Base-by-base conservation (phyloP, 2,888 invertebrate genomes). In the Ormyrus nitidulus region DNA sequence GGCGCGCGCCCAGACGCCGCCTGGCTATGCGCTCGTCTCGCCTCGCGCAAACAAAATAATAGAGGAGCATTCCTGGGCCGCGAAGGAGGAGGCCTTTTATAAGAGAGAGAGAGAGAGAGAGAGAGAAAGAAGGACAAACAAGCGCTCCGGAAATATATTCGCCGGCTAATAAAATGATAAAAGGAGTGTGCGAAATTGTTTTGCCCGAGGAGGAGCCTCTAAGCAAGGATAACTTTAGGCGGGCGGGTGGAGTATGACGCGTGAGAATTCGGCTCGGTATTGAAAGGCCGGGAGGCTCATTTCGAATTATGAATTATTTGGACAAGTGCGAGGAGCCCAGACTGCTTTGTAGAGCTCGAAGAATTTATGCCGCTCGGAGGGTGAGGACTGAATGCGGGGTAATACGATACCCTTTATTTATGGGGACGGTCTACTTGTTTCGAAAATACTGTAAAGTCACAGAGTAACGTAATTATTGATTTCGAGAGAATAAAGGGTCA, bases 1-100 rank as follows among this genome's bases (percentile, higher is more conserved):
- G 89, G 89, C 89, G 89, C 88, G 89, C 89, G 90, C 87, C 89
- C 88, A 89, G 89, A 90, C 89, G 89, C 89, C 89, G 89, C 87
- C 88, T 85, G 81, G 82, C 81, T 34, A 34, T 34, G 34, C 34
- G 34, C 34, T 34, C 34, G 34, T 34, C 34, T 34, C 81, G 54
- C 51, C 49, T 10, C 80, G 83, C 82, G 84, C 83, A 84, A 84
- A 84, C 80, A 84, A 84, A 85, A 84, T 84, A 85, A 84, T 83
- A 84, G 82, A 56, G 83, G 80, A 83, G 83, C 83, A 82, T 83
- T 82, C 76, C 74, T 77, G 64, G 59, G 58, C n/a, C 68, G 69
- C 34, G 34, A 34, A 34, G 34, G 34, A 34, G 34, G 34, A 34
- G 34, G 34, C 34, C 34, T 34, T 34, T 34, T 34, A 34, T 34